Percentiles rank a stretch among this genome's conserved stretches.
Conservation (phyloP, 2,888 invertebrate species). For the Psylliodes chrysocephalus region DNA sequence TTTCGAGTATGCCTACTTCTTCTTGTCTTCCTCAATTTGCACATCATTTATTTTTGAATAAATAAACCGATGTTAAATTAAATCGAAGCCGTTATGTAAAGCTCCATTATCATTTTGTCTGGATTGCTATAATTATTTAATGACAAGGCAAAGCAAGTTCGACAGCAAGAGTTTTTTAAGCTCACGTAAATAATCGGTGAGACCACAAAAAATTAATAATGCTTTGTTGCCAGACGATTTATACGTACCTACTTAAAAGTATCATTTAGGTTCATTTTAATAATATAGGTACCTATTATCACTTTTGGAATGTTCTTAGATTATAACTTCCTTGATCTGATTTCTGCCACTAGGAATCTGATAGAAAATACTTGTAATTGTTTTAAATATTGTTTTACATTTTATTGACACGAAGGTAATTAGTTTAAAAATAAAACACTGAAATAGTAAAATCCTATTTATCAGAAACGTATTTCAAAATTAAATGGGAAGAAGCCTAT, state of each 20-base stretch:
- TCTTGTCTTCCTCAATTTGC: background rate
- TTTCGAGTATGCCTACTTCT: background rate
- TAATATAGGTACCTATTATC: no score
- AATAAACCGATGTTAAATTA: conserved; percentile 11
- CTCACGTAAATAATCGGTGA: background rate
- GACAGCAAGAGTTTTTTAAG: conserved; percentile 14
- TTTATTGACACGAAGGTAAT: no score
- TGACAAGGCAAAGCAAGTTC: conserved; percentile 19
- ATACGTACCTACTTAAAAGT: background rate
- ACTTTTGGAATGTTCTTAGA: no score
- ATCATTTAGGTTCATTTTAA: background rate
- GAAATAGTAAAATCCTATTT: no score
- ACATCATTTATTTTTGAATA: conserved; percentile 4
- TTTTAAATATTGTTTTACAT: no score
- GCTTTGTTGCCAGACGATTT: background rate
- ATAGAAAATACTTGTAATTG: no score
- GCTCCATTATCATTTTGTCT: conserved; percentile 15
- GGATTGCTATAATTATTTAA: conserved; percentile 22
- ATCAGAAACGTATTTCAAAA: no score
- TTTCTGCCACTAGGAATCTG: no score
- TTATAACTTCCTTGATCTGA: no score
- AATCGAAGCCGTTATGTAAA: conserved; percentile 29
- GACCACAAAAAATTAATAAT: background rate
- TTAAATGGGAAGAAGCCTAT: no score
- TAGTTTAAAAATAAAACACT: no score